phyloP scores from a whole-genome alignment of 2,888 invertebrate genomes.

The Meiosimyza platycephala region DNA sequence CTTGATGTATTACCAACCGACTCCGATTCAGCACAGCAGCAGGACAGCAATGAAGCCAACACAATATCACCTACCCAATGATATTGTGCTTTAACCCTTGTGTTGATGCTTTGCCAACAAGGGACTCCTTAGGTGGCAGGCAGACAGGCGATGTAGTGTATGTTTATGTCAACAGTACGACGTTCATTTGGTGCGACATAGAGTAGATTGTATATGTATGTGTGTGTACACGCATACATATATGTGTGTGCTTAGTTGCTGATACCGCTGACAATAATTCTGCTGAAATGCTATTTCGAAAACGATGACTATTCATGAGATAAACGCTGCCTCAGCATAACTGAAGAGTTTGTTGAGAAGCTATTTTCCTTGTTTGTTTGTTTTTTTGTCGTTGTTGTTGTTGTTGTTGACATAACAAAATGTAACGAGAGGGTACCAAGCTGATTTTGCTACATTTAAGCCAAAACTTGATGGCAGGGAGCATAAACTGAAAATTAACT shows the following conservation, averaged over 20 bases:
- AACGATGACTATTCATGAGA: slow-evolving; percentile 24
- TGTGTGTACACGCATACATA: not conserved
- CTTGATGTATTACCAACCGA: slow-evolving; percentile 43
- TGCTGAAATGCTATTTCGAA: not conserved
- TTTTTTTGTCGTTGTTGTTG: no score
- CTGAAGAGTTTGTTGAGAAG: slow-evolving; percentile 31
- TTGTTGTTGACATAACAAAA: slow-evolving; percentile 30
- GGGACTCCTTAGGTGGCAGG: not conserved
- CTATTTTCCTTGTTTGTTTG: slow-evolving; percentile 19
- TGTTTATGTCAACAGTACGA: slow-evolving; percentile 16
- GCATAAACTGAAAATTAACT: no score
- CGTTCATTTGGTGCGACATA: slow-evolving; percentile 12
- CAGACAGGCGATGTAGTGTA: not conserved
- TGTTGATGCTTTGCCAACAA: not conserved
- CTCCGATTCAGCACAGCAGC: not conserved
- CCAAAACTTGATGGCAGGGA: no score
- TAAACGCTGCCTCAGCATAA: slow-evolving; percentile 30
- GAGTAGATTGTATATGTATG: not conserved
- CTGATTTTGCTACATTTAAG: no score
- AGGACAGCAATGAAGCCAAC: no score
- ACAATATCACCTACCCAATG: not conserved
- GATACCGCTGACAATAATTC: not conserved
- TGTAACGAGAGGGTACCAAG: slow-evolving; percentile 7
- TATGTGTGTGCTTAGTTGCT: slow-evolving; percentile 26
- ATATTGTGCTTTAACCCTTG: not conserved